Evolutionary conservation across 2,797 vertebrate species (phyloP).

Genomic region (Cyprinella venusta): DNA sequence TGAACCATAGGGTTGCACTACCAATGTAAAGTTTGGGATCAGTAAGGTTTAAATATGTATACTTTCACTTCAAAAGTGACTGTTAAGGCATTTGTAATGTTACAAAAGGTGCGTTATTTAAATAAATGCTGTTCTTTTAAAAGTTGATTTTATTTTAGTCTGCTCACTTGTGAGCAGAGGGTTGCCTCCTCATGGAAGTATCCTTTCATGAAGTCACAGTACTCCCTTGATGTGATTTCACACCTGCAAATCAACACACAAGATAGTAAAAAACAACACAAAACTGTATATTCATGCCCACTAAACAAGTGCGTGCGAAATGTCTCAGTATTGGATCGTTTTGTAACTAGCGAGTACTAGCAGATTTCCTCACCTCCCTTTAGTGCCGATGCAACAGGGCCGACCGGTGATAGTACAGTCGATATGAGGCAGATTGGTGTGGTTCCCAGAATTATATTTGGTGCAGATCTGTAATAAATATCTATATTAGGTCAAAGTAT

Average conservation of each 20-base stretch:
- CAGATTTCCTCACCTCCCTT: conserved; percentile 91
- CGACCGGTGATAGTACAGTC: conserved; percentile 95
- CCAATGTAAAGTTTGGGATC: neutral
- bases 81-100: too few relatives aligned
- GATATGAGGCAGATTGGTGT: conserved; percentile 95
- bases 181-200: conserved; percentile 98
- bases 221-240: conserved; percentile 98
- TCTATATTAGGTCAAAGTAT: neutral
- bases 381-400: conserved; percentile 97
- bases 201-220: conserved; percentile 97
- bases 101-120: too few relatives aligned
- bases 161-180: conserved; percentile 93
- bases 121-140: too few relatives aligned
- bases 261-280: conserved; percentile 2
- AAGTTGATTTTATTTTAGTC: neutral
- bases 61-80: neutral
- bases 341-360: conserved; percentile 77
- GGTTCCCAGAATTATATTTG: conserved; percentile 90
- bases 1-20: neutral
- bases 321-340: neutral
- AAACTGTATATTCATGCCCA: neutral
- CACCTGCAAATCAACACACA: conserved; percentile 77
- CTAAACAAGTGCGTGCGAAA: neutral
- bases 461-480: conserved; percentile 86
- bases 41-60: neutral